Evolutionary conservation across 2,113 vertebrate species (phyloP).

Genomic region (Tachuris rubrigastra): DNA sequence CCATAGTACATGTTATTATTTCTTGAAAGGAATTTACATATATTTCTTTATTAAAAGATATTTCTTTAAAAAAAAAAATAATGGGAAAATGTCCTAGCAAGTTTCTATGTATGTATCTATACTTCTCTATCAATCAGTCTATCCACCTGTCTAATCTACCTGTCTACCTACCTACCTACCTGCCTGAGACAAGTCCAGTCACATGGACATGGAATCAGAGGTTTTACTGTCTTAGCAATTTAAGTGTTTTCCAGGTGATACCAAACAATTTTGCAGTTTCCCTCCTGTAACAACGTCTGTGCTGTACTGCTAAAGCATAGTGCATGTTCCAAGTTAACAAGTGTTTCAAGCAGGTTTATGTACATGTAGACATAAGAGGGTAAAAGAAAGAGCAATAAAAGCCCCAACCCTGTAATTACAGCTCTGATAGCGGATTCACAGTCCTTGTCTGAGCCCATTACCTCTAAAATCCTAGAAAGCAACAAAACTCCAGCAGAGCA

Average conservation of each 20-base stretch:
- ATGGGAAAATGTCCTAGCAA: not conserved
- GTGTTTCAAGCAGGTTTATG: not conserved
- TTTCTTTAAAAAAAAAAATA: not conserved
- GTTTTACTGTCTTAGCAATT: not conserved
- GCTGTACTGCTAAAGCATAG: not conserved
- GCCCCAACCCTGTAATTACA: not conserved
- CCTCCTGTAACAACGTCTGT: not conserved
- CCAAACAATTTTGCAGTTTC: not conserved
- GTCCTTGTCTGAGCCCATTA: not conserved
- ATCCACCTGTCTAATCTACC: fast-evolving
- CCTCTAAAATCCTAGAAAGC: not conserved
- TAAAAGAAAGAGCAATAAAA: not conserved
- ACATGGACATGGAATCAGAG: not conserved
- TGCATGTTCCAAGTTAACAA: not conserved
- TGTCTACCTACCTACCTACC: not conserved
- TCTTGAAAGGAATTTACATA: not conserved
- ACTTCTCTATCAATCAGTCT: not conserved
- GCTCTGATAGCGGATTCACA: not conserved
- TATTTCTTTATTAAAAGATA: not conserved
- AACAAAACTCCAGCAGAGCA: not conserved
- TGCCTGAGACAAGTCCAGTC: not conserved
- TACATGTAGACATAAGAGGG: not conserved
- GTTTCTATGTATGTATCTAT: not conserved
- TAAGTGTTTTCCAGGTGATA: not conserved
- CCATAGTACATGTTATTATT: not conserved